These are phyloP conservation scores for Aspidiotus rigidus DNA, from an alignment of 2,888 invertebrate genomes.

Conservation along the genomic window DNA sequence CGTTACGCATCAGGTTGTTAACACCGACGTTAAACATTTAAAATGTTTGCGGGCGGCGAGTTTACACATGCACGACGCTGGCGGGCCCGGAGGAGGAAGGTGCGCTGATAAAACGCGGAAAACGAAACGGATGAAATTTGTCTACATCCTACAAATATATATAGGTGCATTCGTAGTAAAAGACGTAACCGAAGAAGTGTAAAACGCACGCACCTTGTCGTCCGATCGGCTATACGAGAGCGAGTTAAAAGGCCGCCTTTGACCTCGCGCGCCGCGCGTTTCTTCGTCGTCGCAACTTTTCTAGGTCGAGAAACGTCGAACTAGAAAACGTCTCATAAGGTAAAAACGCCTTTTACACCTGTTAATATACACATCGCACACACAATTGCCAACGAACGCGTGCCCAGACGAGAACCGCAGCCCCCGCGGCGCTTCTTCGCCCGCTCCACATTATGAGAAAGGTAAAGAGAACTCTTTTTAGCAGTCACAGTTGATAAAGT, in stretches of 20 bases:
- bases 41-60: background rate
- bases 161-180: too few species aligned
- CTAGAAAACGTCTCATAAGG: slow-evolving; percentile 28
- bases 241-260: slow-evolving; percentile 14
- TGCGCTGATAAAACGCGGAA: background rate
- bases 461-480: too few species aligned
- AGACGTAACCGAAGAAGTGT: too few species aligned
- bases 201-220: too few species aligned
- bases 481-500: too few species aligned
- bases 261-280: slow-evolving; percentile 8
- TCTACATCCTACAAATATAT: too few species aligned
- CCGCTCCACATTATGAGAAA: background rate
- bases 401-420: slow-evolving; percentile 21
- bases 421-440: slow-evolving; percentile 11
- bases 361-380: slow-evolving; percentile 25
- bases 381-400: slow-evolving; percentile 15
- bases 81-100: background rate
- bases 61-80: background rate
- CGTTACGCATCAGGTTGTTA: slow-evolving; percentile 33
- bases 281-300: slow-evolving; percentile 1
- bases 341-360: slow-evolving; percentile 33
- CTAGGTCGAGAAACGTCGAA: slow-evolving; percentile 20
- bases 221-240: background rate
- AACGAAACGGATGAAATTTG: slow-evolving; percentile 4
- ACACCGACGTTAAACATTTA: slow-evolving; percentile 14